Conservation (phyloP, 2,113 vertebrate species). For the Malurus melanocephalus region DNA sequence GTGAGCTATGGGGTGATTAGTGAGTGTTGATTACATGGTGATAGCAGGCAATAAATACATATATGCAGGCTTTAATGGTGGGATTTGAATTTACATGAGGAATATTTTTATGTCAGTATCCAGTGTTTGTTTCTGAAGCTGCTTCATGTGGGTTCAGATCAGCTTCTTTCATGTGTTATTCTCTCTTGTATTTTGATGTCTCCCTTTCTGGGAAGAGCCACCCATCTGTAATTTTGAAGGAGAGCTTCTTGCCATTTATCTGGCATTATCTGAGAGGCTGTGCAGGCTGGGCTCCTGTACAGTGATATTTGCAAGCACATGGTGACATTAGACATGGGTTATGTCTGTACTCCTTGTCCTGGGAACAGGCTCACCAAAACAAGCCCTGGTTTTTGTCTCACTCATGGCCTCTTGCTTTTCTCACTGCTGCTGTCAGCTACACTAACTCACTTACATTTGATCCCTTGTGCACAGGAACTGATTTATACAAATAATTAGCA, state of each 20-base stretch:
- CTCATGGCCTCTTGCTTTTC: neutral
- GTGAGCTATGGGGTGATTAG: neutral
- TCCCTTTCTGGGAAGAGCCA: neutral
- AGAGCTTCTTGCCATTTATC: constrained; percentile 36
- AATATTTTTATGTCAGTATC: neutral
- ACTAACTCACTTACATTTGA: neutral
- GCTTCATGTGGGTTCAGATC: neutral
- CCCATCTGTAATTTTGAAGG: neutral
- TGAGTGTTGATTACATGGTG: neutral
- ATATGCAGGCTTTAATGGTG: neutral
- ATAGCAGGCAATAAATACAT: neutral
- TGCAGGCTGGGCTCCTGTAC: constrained; percentile 30
- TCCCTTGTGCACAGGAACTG: neutral
- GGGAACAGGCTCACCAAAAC: neutral
- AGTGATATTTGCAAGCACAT: neutral
- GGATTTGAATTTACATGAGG: neutral
- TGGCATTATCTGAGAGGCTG: constrained; percentile 19
- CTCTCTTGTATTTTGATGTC: neutral
- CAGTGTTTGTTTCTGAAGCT: neutral
- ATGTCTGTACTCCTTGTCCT: constrained; percentile 6
- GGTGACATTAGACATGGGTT: constrained; percentile 28
- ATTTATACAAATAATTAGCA: neutral
- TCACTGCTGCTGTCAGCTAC: neutral
- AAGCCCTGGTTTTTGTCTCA: constrained; percentile 23
- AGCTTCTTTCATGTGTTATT: neutral